Evolutionary conservation across 2,113 vertebrate genomes (phyloP).

Genomic region (Seriola aureovittata): DNA sequence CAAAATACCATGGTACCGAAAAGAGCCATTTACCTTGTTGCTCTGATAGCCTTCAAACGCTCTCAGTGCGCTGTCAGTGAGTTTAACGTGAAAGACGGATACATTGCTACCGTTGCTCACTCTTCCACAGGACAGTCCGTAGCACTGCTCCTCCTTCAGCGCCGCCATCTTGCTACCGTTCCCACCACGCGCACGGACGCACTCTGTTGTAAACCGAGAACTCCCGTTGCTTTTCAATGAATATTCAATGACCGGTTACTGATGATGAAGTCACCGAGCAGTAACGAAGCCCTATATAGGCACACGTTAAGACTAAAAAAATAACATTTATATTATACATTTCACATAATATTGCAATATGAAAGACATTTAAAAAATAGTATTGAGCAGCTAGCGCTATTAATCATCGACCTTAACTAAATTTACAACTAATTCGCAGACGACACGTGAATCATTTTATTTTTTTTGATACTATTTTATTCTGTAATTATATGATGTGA

Average conservation of each 20-base stretch:
- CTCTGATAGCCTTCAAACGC: slow-evolving; percentile 93
- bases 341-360: background rate
- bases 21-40: slow-evolving; percentile 86
- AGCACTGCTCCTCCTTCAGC: slow-evolving; percentile 95
- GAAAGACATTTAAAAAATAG: background rate
- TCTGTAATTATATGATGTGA: background rate
- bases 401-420: background rate
- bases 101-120: slow-evolving; percentile 92
- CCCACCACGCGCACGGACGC: slow-evolving; percentile 86
- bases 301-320: background rate
- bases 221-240: slow-evolving; percentile 76
- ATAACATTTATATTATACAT: background rate
- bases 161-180: slow-evolving; percentile 98
- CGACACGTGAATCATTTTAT: background rate
- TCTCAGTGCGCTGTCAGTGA: slow-evolving; percentile 93
- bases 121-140: slow-evolving; percentile 97
- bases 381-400: background rate
- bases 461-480: fast-evolving
- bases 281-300: slow-evolving; percentile 11
- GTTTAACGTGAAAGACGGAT: slow-evolving; percentile 96
- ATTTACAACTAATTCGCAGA: background rate
- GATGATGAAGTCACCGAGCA: slow-evolving; percentile 30
- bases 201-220: slow-evolving; percentile 78
- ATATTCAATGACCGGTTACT: slow-evolving; percentile 83
- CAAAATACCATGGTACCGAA: slow-evolving; percentile 19